phyloP scores from a whole-genome alignment of 1,140 invertebrate genomes.

The Oryctes rhinoceros region DNA sequence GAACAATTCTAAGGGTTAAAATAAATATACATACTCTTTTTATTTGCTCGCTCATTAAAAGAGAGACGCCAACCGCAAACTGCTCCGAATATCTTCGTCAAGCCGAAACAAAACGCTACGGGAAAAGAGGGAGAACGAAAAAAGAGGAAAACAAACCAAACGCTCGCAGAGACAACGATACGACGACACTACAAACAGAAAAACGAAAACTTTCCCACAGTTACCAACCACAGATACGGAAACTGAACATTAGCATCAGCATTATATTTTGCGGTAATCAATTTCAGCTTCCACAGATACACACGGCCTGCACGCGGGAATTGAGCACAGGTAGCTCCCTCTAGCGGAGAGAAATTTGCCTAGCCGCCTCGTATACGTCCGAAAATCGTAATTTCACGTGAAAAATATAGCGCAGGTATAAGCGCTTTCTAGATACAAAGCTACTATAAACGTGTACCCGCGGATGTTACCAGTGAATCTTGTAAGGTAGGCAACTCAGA shows the following conservation, averaged over 20 bases:
- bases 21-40: no score
- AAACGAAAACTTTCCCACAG: neutral
- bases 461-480: neutral
- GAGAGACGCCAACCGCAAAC: no score
- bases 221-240: neutral
- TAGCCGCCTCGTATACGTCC: neutral
- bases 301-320: neutral
- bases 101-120: neutral
- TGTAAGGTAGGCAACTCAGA: neutral
- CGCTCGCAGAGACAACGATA: no score
- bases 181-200: neutral
- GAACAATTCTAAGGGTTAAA: no score
- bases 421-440: neutral
- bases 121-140: neutral
- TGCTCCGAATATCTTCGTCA: neutral
- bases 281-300: neutral
- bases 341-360: neutral
- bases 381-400: neutral
- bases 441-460: no score
- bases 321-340: neutral
- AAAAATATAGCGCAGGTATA: neutral
- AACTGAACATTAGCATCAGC: slow-evolving; percentile 10
- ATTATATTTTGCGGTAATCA: slow-evolving; percentile 1
- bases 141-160: neutral
- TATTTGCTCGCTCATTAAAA: no score